Percentiles rank a stretch among this genome's conserved stretches.
phyloP scores from a whole-genome alignment of 2,888 invertebrate genomes.

The Erannis defoliaria region DNA sequence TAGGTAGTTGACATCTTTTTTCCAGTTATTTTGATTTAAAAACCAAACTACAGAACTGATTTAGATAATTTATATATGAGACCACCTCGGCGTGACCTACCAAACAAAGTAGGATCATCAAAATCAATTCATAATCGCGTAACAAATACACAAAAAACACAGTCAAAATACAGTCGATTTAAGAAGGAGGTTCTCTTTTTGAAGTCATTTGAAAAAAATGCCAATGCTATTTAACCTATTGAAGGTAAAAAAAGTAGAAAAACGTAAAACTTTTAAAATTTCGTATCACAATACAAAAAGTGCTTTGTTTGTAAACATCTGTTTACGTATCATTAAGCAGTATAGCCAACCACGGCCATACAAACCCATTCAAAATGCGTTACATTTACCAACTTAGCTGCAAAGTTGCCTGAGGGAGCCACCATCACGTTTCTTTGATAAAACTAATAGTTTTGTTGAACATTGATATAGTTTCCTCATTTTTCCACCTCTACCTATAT shows the following conservation, averaged over 20 bases:
- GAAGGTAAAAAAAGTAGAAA: neutral
- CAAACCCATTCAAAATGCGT: conserved; percentile 46
- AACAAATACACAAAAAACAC: too few relatives aligned
- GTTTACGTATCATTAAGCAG: conserved; percentile 70
- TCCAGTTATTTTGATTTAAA: too few relatives aligned
- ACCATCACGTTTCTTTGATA: neutral
- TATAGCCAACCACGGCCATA: conserved; percentile 55
- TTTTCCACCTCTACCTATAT: neutral
- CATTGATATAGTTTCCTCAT: neutral
- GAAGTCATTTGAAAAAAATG: neutral
- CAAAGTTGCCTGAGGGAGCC: neutral
- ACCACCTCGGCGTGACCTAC: too few relatives aligned
- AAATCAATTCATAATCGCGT: too few relatives aligned
- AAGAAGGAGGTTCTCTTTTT: too few relatives aligned
- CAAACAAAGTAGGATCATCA: too few relatives aligned
- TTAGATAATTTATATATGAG: too few relatives aligned
- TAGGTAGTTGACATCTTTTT: too few relatives aligned
- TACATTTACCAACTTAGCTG: neutral
- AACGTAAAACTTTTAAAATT: neutral
- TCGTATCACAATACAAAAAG: conserved; percentile 10
- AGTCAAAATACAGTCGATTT: too few relatives aligned
- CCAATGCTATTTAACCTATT: neutral
- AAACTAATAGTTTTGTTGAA: neutral
- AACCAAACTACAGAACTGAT: too few relatives aligned
- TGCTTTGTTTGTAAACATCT: conserved; percentile 63